Conservation (phyloP, 92 coral and sea anemone genomes). For the Parazoanthus atlanticus region DNA sequence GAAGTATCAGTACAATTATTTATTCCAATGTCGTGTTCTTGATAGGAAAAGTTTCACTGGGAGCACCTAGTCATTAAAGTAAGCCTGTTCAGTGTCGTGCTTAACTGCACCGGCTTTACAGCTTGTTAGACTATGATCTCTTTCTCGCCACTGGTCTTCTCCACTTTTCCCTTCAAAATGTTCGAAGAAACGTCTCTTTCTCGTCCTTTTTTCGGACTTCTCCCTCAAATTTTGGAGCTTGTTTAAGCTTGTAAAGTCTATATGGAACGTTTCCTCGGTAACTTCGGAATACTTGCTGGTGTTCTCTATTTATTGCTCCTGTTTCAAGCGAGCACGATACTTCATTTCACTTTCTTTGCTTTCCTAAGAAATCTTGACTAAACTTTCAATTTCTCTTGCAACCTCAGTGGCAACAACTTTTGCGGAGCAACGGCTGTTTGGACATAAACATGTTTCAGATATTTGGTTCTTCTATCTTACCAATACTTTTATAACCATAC, state of each 20-base stretch:
- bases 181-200: constrained; percentile 48
- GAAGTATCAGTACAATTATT: too few relatives aligned
- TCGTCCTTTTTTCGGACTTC: constrained; percentile 48
- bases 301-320: constrained; percentile 47
- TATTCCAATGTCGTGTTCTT: too few relatives aligned
- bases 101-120: too few relatives aligned
- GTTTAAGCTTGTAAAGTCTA: too few relatives aligned
- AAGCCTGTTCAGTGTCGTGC: too few relatives aligned
- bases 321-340: constrained; percentile 54
- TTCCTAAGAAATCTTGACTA: constrained; percentile 36
- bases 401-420: constrained; percentile 51
- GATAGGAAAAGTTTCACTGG: too few relatives aligned
- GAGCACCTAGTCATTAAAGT: too few relatives aligned
- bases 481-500: neutral
- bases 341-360: constrained; percentile 48
- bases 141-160: constrained; percentile 18
- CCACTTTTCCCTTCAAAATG: constrained; percentile 58
- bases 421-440: constrained; percentile 61
- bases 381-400: constrained; percentile 37
- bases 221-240: constrained; percentile 56
- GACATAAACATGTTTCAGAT: constrained; percentile 65
- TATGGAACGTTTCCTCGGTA: constrained; percentile 43
- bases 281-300: neutral
- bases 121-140: too few relatives aligned
- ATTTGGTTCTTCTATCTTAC: constrained; percentile 8